A percentile compares a stretch with the other conserved stretches of the same genome.
Evolutionary conservation across 1,140 invertebrate genomes (phyloP).

Genomic region (Sarcophaga bullata): DNA sequence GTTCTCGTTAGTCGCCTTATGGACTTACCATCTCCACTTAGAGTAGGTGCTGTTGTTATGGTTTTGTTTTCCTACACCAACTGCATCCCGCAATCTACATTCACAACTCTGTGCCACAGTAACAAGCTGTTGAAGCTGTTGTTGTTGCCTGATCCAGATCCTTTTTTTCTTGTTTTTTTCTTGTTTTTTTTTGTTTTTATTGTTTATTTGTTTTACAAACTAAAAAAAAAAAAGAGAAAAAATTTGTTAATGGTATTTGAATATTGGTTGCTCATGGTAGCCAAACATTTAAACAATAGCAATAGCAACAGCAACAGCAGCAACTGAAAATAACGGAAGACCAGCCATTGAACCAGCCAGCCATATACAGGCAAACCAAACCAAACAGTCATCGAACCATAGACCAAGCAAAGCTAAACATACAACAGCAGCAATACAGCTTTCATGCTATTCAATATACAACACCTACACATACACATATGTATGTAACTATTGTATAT

Average conservation of each 20-base stretch:
- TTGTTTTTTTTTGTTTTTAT: not conserved
- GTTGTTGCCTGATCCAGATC: not conserved
- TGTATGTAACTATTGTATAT: not conserved
- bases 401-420: not conserved
- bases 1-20: no score
- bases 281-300: constrained; percentile 8
- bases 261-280: constrained; percentile 26
- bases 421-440: not conserved
- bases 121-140: not conserved
- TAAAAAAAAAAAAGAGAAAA: not conserved
- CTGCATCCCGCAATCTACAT: not conserved
- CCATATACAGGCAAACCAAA: not conserved
- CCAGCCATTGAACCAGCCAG: not conserved
- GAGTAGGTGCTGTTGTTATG: not conserved
- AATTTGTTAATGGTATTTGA: constrained; percentile 21
- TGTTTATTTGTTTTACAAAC: constrained; percentile 14
- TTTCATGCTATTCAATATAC: not conserved
- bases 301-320: no score
- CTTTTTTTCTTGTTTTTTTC: not conserved
- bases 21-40: no score
- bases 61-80: not conserved
- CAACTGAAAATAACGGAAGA: no score
- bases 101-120: not conserved
- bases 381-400: not conserved
- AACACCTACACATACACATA: no score